Evolutionary conservation across 2,113 vertebrate genomes (phyloP), one percentile per base, ranked within the genome.

Genomic region (Urocitellus parryii): DNA sequence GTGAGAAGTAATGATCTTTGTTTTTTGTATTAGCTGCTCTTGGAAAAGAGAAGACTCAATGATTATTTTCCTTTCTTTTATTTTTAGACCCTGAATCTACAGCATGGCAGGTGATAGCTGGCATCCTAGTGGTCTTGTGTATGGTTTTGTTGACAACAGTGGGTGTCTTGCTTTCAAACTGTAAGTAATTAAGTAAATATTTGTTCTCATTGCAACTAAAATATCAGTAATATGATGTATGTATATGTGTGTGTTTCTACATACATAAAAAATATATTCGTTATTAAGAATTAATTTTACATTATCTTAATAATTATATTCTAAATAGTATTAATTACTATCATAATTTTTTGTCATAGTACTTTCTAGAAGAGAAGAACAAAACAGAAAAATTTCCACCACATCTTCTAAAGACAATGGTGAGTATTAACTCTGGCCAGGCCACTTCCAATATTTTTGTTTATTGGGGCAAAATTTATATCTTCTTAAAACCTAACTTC

Each of bases 91-190:
- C 3, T 14, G 5, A 0, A 27, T 13, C 45, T 67, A n/a, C 10
- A 58, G 3, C 68, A 39, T 90, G 87, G 87, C 39, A 17, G 32
- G 39, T 27, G 10, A 17, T 86, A 32, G 67, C 87, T 9, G 67
- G 56, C 34, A 74, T 78, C n/a, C 48, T 96, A 25, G 87, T 45
- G 24, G 14, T 16, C 56, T 39, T 94, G 32, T 96, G 74, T 8
- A 3, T 87, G 2, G 25, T 58, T 29, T 48, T 91, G 22, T 22
- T 91, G 32, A 39, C 27, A 39, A 32, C n/a, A 5, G 0, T 67
- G 8, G 81, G 91, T 37, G 24, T 67, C 32, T 90, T 90, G 76
- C 45, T 96, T 86, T 76, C n/a, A 76, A 94, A 96, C 51, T 81
- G 91, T 96, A 94, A 90, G 87, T 80, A 90, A 68, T 58, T 53